Evolutionary conservation across 2,888 invertebrate genomes (phyloP), one percentile per base, ranked within the genome.

Genomic region (Pocota personata): DNA sequence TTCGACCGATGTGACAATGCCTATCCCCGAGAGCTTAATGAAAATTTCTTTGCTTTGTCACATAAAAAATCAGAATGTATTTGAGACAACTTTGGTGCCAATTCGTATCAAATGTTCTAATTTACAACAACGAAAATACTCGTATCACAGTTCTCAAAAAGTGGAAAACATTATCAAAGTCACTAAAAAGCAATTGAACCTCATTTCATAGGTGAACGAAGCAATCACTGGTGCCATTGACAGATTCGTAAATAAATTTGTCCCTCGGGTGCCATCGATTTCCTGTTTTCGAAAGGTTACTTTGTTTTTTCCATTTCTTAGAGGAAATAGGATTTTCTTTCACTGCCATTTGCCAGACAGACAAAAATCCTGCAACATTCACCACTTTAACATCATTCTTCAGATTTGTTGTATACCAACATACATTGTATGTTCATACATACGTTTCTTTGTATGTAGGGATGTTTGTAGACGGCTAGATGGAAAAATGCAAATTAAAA

Each of bases 251-350:
- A 67, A 86, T 86, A 60, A 80, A 86, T 86, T 60, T 60, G 75
- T 86, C 86, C 72, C 86, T 66, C 60, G 86, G 82, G 86, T 77
- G 40, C 62, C 76, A 86, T 86, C 82, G 67, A 86, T 86, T 76
- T 77, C 75, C 35, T 76, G 72, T 62, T 67, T 76, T 24, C 40
- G 30, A 82, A 72, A 82, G 72, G 48, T 14, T 21, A 72, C 57
- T 77, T 72, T 50, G 27, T 16, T 62, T 48, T 32, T 14, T 4
- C 7, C 21, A n/a, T 19, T n/a, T 8, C 43, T 50, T 16, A 57
- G 24, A 19, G n/a, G 30, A 62, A 58, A 46, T 57, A 27, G 16
- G 48, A 57, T 80, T 37, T 64, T 16, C 37, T 60, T 14, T 14
- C 6, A 64, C 30, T 30, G n/a, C 40, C 58, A 58, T 37, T 24